phyloP scores from a whole-genome alignment of 1,140 invertebrate genomes.

The Epicauta chinensis region DNA sequence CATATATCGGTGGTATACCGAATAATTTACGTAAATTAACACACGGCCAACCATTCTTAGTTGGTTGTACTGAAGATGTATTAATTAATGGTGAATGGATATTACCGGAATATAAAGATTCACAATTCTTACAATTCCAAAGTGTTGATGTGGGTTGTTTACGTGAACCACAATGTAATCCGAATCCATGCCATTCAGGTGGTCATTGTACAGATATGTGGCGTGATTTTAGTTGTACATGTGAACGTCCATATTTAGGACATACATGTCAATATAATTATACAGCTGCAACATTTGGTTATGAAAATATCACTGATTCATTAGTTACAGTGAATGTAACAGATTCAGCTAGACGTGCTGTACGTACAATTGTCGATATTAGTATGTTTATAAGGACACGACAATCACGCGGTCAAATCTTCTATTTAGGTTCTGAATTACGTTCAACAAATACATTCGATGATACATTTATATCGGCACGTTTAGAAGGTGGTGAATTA shows the following conservation, averaged over 20 bases:
- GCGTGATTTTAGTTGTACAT: constrained; percentile 79
- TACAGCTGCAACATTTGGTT: constrained; percentile 84
- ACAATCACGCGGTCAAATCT: constrained; percentile 74
- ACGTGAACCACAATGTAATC: constrained; percentile 70
- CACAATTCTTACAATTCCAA: constrained; percentile 37
- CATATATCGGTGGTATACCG: constrained; percentile 71
- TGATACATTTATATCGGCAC: constrained; percentile 69
- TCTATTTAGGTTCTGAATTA: constrained; percentile 76
- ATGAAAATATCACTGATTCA: constrained; percentile 69
- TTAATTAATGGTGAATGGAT: constrained; percentile 79
- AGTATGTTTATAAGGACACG: constrained; percentile 89
- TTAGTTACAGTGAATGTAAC: constrained; percentile 65
- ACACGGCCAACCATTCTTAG: constrained; percentile 67
- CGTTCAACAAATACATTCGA: constrained; percentile 35
- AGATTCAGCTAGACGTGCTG: constrained; percentile 57
- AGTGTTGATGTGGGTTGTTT: constrained; percentile 66
- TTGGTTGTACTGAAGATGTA: constrained; percentile 89
- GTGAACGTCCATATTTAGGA: constrained; percentile 80
- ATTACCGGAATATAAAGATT: constrained; percentile 25
- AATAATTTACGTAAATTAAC: constrained; percentile 58
- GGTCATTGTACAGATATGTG: constrained; percentile 86
- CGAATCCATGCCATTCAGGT: constrained; percentile 79
- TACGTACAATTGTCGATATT: constrained; percentile 76
- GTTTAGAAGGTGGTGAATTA: constrained; percentile 69
- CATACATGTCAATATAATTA: constrained; percentile 78